phyloP scores from a whole-genome alignment of 2,797 vertebrate species.

The Phoeniculus purpureus region DNA sequence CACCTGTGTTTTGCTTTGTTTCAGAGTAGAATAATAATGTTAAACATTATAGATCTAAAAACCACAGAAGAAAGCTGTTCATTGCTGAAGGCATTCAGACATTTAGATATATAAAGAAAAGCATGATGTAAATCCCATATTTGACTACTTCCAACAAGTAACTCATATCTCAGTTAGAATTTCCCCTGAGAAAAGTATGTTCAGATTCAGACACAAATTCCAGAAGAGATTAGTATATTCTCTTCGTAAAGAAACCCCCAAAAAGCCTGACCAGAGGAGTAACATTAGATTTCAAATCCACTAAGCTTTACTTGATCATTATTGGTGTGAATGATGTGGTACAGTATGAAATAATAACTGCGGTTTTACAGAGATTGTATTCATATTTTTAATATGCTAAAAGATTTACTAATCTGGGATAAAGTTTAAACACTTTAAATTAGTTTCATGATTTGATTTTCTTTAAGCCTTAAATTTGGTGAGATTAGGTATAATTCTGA shows the following conservation, averaged over 20 bases:
- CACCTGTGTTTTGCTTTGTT: background rate
- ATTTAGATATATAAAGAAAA: background rate
- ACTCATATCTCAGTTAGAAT: background rate
- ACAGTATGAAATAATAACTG: constrained; percentile 7
- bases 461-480: constrained; percentile 14
- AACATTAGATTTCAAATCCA: background rate
- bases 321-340: background rate
- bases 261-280: background rate
- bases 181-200: background rate
- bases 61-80: background rate
- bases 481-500: background rate
- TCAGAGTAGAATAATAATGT: background rate
- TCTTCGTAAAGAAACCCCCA: background rate
- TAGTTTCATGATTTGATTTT: background rate
- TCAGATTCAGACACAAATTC: background rate
- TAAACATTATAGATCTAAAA: background rate
- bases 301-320: background rate
- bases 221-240: background rate
- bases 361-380: constrained; percentile 33
- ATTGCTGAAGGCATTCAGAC: background rate
- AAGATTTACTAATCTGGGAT: constrained; percentile 29
- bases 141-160: background rate
- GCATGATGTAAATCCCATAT: background rate
- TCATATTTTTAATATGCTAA: constrained; percentile 39
- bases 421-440: constrained; percentile 32